Conservation (phyloP, 2,797 vertebrate genomes). For the Rhabdophis nuchalis region DNA sequence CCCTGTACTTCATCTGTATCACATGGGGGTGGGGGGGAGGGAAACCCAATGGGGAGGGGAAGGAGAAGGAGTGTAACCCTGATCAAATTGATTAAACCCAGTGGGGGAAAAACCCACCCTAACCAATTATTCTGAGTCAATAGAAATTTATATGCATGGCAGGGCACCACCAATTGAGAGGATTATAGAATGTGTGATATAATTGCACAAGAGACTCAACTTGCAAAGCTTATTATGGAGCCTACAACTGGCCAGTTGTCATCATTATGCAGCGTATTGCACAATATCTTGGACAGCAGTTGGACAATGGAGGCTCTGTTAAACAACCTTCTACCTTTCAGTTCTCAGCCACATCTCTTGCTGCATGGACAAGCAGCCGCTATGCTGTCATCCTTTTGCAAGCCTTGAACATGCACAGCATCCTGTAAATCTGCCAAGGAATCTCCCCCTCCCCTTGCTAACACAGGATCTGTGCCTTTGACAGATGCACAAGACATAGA, state of each 20-base stretch:
- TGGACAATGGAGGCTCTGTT: neutral
- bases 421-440: neutral
- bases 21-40: rapidly evolving
- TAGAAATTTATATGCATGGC: slow-evolving; percentile 13
- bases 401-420: neutral
- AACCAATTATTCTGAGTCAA: slow-evolving; percentile 29
- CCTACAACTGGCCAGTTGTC: neutral
- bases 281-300: neutral
- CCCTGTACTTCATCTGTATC: neutral
- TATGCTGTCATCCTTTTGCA: neutral
- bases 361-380: neutral
- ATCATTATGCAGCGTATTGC: neutral
- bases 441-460: neutral
- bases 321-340: slow-evolving; percentile 11
- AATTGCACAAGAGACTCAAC: slow-evolving; percentile 3
- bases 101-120: neutral
- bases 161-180: slow-evolving; percentile 10
- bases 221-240: neutral
- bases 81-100: slow-evolving; percentile 1
- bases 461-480: neutral
- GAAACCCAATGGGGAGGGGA: neutral
- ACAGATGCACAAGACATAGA: neutral
- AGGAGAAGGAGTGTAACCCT: neutral
- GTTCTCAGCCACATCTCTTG: neutral
- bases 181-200: neutral